Conservation (phyloP, 1,140 invertebrate genomes). For the Pseudomyrmex pallidus region DNA sequence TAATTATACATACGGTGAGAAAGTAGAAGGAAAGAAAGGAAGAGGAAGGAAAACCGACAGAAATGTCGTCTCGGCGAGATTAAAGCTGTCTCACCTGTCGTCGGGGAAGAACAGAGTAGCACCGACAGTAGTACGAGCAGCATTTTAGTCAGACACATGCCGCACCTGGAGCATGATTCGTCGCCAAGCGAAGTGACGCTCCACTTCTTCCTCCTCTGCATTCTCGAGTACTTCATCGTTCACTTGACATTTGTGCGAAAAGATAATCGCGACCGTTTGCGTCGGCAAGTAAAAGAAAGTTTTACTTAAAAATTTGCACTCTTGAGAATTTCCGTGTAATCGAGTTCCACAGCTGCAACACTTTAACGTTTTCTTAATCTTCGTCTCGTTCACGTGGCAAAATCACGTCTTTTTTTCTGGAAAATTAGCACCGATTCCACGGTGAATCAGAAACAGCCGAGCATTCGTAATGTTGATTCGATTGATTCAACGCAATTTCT, state of each 20-base stretch:
- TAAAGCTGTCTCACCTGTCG: conserved; percentile 71
- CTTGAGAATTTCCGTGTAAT: conserved; percentile 21
- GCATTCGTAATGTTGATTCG: conserved; percentile 1
- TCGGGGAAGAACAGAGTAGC: conserved; percentile 62
- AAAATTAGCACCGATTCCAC: too few relatives aligned
- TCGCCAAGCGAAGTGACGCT: conserved; percentile 56
- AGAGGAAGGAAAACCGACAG: neutral
- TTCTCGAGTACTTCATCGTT: conserved; percentile 68
- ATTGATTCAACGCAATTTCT: conserved; percentile 25
- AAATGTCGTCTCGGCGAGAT: conserved; percentile 41
- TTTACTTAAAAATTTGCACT: neutral
- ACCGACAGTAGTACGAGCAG: conserved; percentile 67
- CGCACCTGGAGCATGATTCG: conserved; percentile 68
- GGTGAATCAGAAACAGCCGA: too few relatives aligned
- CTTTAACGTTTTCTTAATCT: neutral
- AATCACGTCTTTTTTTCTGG: too few relatives aligned
- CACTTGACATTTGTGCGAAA: conserved; percentile 62
- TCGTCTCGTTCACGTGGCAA: too few relatives aligned
- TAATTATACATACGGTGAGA: neutral
- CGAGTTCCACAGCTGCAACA: neutral
- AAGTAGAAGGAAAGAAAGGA: neutral
- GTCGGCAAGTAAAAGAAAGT: conserved; percentile 6
- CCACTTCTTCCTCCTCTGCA: conserved; percentile 45
- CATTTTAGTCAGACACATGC: conserved; percentile 73
- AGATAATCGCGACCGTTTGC: conserved; percentile 32